Percentiles rank a stretch among this genome's conserved stretches.
These are phyloP conservation scores for Halictus quadricinctus DNA, from an alignment of 2,888 invertebrate genomes.

Conservation along the genomic window DNA sequence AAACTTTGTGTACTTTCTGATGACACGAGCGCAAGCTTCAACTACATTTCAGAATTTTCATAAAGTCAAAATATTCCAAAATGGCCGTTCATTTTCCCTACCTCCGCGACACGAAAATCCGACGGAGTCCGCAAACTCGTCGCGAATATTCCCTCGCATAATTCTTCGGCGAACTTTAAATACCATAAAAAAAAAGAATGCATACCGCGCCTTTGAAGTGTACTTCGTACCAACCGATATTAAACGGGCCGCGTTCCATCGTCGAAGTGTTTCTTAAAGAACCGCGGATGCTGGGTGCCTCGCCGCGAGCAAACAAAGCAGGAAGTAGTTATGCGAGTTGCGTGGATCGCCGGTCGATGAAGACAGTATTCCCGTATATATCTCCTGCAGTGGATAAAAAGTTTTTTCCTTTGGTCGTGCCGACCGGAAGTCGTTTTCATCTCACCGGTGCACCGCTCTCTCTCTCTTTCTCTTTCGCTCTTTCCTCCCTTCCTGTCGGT, in stretches of 20 bases:
- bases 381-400: not conserved
- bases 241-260: not conserved
- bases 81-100: not conserved
- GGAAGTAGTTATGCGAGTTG: conserved; percentile 18
- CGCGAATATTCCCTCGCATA: not conserved
- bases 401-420: conserved; percentile 3
- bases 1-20: not conserved
- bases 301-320: conserved; percentile 1
- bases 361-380: not conserved
- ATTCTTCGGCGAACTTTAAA: not conserved
- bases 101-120: not conserved
- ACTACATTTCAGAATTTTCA: not conserved
- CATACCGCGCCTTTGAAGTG: not conserved
- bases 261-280: not conserved
- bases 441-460: not conserved
- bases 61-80: not conserved
- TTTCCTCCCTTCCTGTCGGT: not conserved
- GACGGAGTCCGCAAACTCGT: not conserved
- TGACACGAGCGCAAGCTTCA: not conserved
- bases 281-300: not conserved
- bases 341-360: not conserved
- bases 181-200: not conserved
- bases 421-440: conserved; percentile 35
- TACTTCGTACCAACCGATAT: not conserved
- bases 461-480: not conserved